These are phyloP conservation scores for Zeuzera pyrina DNA, from an alignment of 2,888 invertebrate genomes.

Conservation along the genomic window DNA sequence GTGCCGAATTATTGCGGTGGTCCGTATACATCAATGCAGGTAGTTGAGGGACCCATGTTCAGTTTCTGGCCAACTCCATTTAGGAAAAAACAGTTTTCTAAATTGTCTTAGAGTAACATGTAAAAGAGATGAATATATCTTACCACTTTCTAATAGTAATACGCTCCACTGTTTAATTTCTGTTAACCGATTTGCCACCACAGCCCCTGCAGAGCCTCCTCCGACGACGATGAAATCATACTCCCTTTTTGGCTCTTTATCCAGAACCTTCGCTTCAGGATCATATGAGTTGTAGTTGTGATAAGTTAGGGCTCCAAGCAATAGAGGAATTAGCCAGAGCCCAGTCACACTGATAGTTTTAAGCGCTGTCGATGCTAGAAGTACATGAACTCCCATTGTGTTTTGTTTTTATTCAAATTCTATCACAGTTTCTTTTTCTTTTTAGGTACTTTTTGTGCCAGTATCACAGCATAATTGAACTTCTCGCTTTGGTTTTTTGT, in stretches of 20 bases:
- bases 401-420: slow-evolving; percentile 7
- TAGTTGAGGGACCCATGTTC: no score
- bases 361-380: slow-evolving; percentile 83
- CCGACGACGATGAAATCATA: slow-evolving; percentile 91
- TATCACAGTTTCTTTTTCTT: slow-evolving; percentile 28
- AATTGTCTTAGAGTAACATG: no score
- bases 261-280: slow-evolving; percentile 83
- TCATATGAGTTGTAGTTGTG: slow-evolving; percentile 86
- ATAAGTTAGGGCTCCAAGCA: slow-evolving; percentile 86
- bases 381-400: slow-evolving; percentile 81
- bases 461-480: slow-evolving; percentile 8
- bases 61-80: no score
- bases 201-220: slow-evolving; percentile 92
- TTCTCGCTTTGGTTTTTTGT: slow-evolving; percentile 12
- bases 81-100: no score
- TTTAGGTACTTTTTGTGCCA: slow-evolving; percentile 24
- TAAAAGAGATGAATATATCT: slow-evolving; percentile 16
- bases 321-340: slow-evolving; percentile 87
- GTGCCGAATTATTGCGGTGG: no score
- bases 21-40: no score
- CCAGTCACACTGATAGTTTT: slow-evolving; percentile 85
- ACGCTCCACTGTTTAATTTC: slow-evolving; percentile 85
- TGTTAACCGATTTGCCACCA: slow-evolving; percentile 85
- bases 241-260: slow-evolving; percentile 79
- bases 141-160: slow-evolving; percentile 82